Base-by-base conservation (phyloP, 2,113 vertebrate species). In the Chaetodon trifascialis region DNA sequence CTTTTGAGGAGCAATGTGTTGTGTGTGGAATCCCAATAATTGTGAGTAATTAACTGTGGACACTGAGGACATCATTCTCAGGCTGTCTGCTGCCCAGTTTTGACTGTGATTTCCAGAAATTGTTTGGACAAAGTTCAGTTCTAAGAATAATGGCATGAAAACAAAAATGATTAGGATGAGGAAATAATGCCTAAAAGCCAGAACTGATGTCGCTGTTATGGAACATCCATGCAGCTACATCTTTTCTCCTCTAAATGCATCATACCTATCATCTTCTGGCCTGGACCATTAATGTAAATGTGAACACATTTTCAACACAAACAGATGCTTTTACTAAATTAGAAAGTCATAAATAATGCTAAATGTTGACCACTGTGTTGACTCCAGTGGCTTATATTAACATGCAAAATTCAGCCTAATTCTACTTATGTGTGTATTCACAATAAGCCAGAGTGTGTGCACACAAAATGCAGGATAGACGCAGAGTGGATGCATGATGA, bases 21-120 rank as follows among this genome's bases (percentile, higher is more conserved):
- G 36, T 2, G 85, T 88, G 88, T 92, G 80, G 91, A 92, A 89
- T 94, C 92, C 90, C 90, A 84, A 44, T 93, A 95, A 96, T 94
- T 91, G 89, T 80, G 79, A 74, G 86, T 93, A 93, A 94, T 95
- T 90, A 84, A 25, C 89, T 84, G 40, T 86, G 90, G 88, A 73
- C 86, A 82, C 67, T 36, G 49, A 83, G 81, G 60, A 91, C 91
- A 76, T 82, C 86, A 84, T 82, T 86, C 79, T 63, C 56, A 82
- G 79, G 73, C 85, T 76, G 74, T 84, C 72, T 83, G 68, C 71
- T 40, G 67, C 63, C 58, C 46, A 55, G 70, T 70, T 36, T 71
- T 78, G 73, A 74, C 68, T 55, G 52, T 2, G n/a, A 73, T 21
- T 62, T 66, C 70, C 16, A 76, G 34, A 70, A 78, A 59, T 23